Evolutionary conservation across 2,113 vertebrate genomes (phyloP), one percentile per base, ranked within the genome.

Genomic region (Sphaerodactylus townsendi): DNA sequence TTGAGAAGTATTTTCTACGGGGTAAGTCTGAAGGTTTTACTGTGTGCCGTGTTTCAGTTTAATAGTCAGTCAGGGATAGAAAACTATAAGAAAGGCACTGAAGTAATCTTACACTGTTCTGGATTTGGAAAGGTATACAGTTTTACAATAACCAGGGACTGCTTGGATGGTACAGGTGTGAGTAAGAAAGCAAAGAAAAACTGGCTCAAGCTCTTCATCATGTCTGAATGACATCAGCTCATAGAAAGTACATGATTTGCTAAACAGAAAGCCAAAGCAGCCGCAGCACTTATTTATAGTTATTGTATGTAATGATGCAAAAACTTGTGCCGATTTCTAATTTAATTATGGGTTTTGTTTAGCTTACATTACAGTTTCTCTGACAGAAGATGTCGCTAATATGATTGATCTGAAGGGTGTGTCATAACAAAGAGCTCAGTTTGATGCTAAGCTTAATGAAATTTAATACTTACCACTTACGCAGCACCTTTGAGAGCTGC

Each of bases 1-100:
- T 90, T 93, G 90, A 94, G 92, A 90, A 92, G 91, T 93, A 94
- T 91, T 94, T 93, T 56, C 91, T 93, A 87, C 87, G 88, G 86
- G 70, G 87, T 90, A 89, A 79, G 85, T 93, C 90, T 95, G 93
- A 95, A 93, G 93, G 91, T 94, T 94, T 94, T 94, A 94, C 84
- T 79, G 90, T 90, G 75, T 85, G 86, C 91, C 91, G 85, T 93
- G 91, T 93, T 93, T 95, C 93, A 93, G 89, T 95, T 94, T 95
- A 94, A 93, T 93, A 92, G 91, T 92, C 92, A 91, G 87, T 82
- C 87, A 75, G 82, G 64, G 77, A 87, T 91, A 91, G 87, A 90
- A 93, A 93, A 89, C 91, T 89, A 79, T 90, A 92, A 92, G 91
- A 92, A 93, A 93, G 92, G 86, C 91, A 90, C 91, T 91, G 92